These are phyloP conservation scores for Platichthys flesus DNA, from an alignment of 2,113 vertebrate species.

Conservation along the genomic window DNA sequence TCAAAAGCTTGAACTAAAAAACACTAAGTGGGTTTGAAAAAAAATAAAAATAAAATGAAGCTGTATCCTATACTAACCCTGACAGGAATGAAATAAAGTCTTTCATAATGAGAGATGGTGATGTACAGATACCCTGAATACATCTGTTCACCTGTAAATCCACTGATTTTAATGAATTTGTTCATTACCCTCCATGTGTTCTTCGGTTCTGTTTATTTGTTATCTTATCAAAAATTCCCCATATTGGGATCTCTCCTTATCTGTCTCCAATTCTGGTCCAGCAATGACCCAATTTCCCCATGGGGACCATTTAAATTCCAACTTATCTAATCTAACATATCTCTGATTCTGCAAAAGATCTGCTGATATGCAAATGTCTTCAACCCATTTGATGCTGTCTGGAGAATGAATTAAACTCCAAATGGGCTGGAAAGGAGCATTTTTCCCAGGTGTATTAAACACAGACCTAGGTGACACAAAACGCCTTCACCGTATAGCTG, in stretches of 20 bases:
- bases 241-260: neutral
- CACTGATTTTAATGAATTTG: neutral
- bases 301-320: conserved; percentile 30
- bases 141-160: neutral
- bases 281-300: conserved; percentile 42
- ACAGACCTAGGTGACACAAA: conserved; percentile 10
- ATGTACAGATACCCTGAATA: neutral
- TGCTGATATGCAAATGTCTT: conserved; percentile 43
- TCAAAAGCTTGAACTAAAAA: neutral
- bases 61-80: neutral
- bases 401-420: conserved; percentile 20
- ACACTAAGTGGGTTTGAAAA: neutral
- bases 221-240: conserved; percentile 4
- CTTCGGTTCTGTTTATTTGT: conserved; percentile 7
- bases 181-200: neutral
- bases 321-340: conserved; percentile 44
- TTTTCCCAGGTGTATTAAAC: conserved; percentile 25
- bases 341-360: conserved; percentile 38
- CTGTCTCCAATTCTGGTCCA: neutral
- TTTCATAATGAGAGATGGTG: neutral
- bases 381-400: conserved; percentile 4
- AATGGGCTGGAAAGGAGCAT: neutral
- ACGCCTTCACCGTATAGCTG: neutral
- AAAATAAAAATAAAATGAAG: too few species aligned
- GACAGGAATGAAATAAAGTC: neutral